Base-by-base conservation (phyloP, 2,888 invertebrate species). In the Tipula unca region DNA sequence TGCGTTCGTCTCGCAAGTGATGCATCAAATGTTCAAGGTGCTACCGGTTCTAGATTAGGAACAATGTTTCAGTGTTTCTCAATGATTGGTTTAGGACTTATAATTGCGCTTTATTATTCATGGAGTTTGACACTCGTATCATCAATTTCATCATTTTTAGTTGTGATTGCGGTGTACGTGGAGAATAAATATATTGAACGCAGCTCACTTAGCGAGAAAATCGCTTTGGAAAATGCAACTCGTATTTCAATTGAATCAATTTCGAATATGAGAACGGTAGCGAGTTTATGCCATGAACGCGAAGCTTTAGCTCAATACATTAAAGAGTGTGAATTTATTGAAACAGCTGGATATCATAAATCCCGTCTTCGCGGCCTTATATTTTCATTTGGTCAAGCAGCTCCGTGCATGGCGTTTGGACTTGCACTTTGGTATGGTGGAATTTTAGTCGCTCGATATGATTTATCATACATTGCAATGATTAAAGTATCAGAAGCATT, bases 211-310 rank as follows among this genome's bases (percentile, higher is more conserved):
- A 90, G 92, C 0, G 94, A 95, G 87, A 92, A 94, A 86, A 89
- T 90, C 85, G 94, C 95, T 0, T 92, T 94, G 25, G 94, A 95
- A 88, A 91, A 90, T 39, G 94, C 95, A 94, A 85, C 94, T 95
- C 25, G 96, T n/a, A n/a, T n/a, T n/a, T n/a, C 95, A 0, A 93
- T 95, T 0, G 95, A 96, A 88, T 95, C 95, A 0, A 95, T 96
- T 84, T 92, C 93, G 5, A 95, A 95, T 88, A 95, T 96, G 35
- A 92, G 95, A 69, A 95, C 95, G 0, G 94, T 95, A 3, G 93
- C 93, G 1, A 94, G 94, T 86, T 92, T 95, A 86, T 94, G 93
- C 82, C 92, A 93, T n/a, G 95, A 95, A 88, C 90, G 91, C 36
- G 90, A 92, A 17, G 93, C 95, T n/a, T 87, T 94, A 29, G 87